These are phyloP conservation scores for Chironomus striatipennis DNA, from an alignment of 1,140 invertebrate genomes.

Conservation along the genomic window DNA sequence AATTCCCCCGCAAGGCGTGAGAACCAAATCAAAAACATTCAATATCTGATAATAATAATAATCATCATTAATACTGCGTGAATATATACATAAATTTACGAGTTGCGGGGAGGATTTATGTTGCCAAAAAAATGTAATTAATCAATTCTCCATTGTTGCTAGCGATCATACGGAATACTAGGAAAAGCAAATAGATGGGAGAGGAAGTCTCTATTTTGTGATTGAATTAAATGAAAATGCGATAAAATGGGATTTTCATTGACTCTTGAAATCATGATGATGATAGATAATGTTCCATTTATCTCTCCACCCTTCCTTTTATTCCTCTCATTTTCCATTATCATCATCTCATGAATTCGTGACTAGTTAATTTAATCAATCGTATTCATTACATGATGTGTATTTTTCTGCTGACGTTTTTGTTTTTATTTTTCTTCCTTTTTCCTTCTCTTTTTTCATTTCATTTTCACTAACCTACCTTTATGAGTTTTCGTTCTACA, in stretches of 20 bases:
- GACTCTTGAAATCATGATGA: background rate
- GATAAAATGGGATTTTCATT: constrained; percentile 19
- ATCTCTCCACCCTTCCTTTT: background rate
- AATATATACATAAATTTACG: background rate
- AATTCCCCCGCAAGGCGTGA: background rate
- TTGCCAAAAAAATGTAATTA: background rate
- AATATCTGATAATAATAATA: background rate
- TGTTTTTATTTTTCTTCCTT: background rate
- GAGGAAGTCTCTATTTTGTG: background rate
- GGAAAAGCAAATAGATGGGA: background rate
- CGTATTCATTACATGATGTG: background rate
- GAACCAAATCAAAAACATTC: background rate
- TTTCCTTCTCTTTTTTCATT: background rate
- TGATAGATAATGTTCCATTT: background rate
- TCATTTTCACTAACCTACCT: no score
- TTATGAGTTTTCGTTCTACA: no score
- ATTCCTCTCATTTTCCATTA: background rate
- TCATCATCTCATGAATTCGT: background rate
- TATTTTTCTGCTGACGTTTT: background rate
- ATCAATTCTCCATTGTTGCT: background rate
- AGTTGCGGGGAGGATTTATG: background rate
- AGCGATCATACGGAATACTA: background rate
- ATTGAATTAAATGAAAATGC: constrained; percentile 1
- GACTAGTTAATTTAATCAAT: constrained; percentile 11
- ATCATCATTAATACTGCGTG: background rate